These are phyloP conservation scores for Molothrus aeneus DNA, from an alignment of 2,797 vertebrate species.

Conservation along the genomic window DNA sequence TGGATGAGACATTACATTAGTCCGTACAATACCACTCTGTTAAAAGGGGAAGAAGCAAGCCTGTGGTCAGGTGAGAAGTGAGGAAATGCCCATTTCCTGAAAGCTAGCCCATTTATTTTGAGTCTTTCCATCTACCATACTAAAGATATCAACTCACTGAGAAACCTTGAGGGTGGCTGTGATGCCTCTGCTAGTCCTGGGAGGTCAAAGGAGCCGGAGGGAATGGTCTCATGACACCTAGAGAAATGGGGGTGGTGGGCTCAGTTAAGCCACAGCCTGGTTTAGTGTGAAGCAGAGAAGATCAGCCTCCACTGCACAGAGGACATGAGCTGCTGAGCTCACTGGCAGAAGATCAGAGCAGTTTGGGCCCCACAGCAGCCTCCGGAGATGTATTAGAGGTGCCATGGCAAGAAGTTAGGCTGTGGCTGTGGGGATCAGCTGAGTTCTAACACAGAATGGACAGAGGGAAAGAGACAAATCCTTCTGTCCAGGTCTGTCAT, in stretches of 20 bases:
- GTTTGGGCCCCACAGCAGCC: neutral
- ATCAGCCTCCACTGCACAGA: neutral
- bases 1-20: neutral
- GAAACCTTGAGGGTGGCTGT: neutral
- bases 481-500: neutral
- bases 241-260: neutral
- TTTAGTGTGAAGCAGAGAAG: neutral
- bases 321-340: neutral
- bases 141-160: neutral
- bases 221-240: neutral
- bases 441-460: neutral
- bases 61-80: neutral
- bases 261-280: neutral
- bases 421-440: neutral
- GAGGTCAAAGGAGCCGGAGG: neutral
- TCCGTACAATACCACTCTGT: neutral
- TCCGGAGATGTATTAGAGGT: neutral
- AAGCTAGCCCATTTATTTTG: neutral
- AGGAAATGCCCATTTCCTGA: neutral
- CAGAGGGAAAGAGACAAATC: neutral
- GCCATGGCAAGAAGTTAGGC: neutral
- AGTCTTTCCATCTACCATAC: neutral
- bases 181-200: neutral
- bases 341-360: neutral
- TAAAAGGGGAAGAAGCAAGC: neutral